Base-by-base conservation (phyloP, 2,888 invertebrate genomes). In the Anodontia alba region DNA sequence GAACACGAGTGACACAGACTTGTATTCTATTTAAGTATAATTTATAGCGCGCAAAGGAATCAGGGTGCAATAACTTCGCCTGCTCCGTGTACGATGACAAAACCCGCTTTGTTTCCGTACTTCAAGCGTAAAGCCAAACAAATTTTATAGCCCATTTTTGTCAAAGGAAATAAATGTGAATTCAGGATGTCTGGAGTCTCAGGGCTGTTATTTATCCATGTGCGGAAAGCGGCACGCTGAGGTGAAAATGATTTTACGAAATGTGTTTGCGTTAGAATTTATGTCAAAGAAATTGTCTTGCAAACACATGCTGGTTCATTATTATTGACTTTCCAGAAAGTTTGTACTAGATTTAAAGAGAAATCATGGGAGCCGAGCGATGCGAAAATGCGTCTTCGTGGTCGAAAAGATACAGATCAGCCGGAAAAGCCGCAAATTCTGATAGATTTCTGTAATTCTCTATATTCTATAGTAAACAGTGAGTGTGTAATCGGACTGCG, bases 101-200 rank as follows among this genome's bases (percentile, higher is more conserved):
- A 69, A 62, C 54, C 42, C 33, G 83, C 85, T 85, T 85, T 85
- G 85, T 85, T 77, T 83, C 76, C 71, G 71, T 73, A 73, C 70
- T 57, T 78, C 76, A 80, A 57, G 78, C 80, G 82, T 85, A 80
- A 85, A 82, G 78, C 78, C 76, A 85, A 80, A 85, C 85, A 81
- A 85, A 85, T 85, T 85, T 85, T 85, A 85, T 85, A 80, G 82
- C 85, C 85, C 85, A 85, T 85, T 83, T 83, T 85, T 85, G 85
- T 85, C 85, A 85, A 80, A 76, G 49, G 74, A 73, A 43, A 85
- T 82, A 77, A 85, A 85, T 85, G 82, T 57, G 78, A 82, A 62
- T 66, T 62, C 29, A 54, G 29, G n/a, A 3, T 17, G 74, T 23
- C 73, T 51, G 76, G 70, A 77, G 67, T 29, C 69, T 76, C 70